Evolutionary conservation across 64 coral and sea anemone genomes (phyloP).

Genomic region (Actinia equina): DNA sequence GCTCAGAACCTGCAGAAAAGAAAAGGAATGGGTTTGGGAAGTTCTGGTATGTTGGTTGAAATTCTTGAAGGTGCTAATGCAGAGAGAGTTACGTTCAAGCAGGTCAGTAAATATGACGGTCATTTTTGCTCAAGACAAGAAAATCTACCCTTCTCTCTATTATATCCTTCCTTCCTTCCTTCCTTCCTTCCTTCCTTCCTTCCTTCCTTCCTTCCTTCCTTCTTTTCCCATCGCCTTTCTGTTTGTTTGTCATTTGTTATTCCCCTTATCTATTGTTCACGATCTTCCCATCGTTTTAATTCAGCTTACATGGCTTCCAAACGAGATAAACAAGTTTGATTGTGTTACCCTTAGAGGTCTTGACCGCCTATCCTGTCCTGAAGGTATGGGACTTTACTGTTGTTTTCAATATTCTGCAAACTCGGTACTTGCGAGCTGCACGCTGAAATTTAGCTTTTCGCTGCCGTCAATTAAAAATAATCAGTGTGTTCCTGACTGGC

Average conservation of each 20-base stretch:
- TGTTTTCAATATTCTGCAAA: too few species aligned
- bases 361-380: not conserved
- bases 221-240: not conserved
- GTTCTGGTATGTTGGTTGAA: not conserved
- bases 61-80: not conserved
- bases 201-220: not conserved
- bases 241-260: not conserved
- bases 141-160: not conserved
- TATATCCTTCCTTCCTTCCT: not conserved
- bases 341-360: constrained; percentile 16
- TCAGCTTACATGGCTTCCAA: constrained; percentile 64
- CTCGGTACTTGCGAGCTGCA: too few species aligned
- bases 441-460: too few species aligned
- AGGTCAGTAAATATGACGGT: not conserved
- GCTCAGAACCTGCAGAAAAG: constrained; percentile 39
- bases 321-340: constrained; percentile 46
- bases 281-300: not conserved
- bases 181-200: not conserved
- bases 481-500: too few species aligned
- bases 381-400: not conserved
- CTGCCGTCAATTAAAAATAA: too few species aligned
- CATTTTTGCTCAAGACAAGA: not conserved
- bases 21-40: not conserved
- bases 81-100: constrained; percentile 26
- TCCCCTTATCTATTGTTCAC: not conserved